Conservation (phyloP, 1,140 invertebrate genomes). For the Arion vulgaris region DNA sequence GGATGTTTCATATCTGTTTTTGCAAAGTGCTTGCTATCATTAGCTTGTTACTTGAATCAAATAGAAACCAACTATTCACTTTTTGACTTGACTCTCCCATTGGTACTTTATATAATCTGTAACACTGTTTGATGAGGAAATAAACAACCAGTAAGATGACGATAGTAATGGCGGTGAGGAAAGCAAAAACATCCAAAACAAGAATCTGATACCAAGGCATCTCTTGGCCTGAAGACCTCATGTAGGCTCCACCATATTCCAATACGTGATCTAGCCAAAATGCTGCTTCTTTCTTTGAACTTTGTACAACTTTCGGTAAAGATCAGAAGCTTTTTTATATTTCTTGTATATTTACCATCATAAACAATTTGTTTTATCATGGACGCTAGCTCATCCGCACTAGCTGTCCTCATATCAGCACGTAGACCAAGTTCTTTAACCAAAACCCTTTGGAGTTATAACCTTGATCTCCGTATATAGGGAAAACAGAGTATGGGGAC, state of each 20-base stretch:
- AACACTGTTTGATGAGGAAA: neutral
- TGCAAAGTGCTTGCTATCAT: too few relatives aligned
- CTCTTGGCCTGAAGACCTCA: conserved; percentile 42
- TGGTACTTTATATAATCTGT: neutral
- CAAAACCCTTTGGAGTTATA: conserved; percentile 42
- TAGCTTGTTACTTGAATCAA: too few relatives aligned
- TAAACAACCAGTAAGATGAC: neutral
- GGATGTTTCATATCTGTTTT: too few relatives aligned
- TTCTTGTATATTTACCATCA: conserved; percentile 4
- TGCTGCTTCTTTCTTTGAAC: conserved; percentile 15
- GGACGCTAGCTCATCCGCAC: conserved; percentile 28
- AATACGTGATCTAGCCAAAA: conserved; percentile 51
- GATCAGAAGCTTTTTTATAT: conserved; percentile 27
- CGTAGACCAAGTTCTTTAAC: conserved; percentile 35
- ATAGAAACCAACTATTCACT: neutral
- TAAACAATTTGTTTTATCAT: conserved; percentile 38
- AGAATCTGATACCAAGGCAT: neutral
- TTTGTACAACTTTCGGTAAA: conserved; percentile 26
- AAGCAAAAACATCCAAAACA: conserved; percentile 49
- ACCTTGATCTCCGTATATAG: conserved; percentile 68
- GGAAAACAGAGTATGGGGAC: conserved; percentile 78
- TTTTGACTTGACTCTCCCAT: neutral
- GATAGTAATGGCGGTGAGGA: conserved; percentile 29
- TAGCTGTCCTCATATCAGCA: conserved; percentile 28
- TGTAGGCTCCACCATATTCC: conserved; percentile 55